Evolutionary conservation across 2,888 invertebrate genomes (phyloP).

Genomic region (Arge pagana): DNA sequence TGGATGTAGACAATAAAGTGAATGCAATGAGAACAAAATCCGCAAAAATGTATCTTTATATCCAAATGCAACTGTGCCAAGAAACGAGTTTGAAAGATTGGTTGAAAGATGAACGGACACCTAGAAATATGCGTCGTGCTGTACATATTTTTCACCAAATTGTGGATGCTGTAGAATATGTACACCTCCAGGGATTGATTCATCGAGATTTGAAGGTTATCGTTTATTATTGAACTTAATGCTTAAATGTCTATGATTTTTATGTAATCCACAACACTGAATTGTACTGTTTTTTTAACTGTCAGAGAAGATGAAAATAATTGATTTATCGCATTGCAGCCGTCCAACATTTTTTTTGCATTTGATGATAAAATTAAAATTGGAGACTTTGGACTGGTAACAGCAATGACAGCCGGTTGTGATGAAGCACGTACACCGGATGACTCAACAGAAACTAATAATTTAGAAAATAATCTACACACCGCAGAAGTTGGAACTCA

Average conservation of each 20-base stretch:
- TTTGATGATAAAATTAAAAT: constrained; percentile 90
- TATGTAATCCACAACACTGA: too few species aligned
- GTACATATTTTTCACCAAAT: constrained; percentile 85
- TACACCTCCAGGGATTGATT: constrained; percentile 89
- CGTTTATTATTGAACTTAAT: too few species aligned
- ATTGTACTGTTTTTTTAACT: too few species aligned
- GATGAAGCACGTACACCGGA: constrained; percentile 45
- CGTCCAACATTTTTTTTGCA: constrained; percentile 92
- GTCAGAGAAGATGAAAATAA: background rate
- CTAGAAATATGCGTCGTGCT: constrained; percentile 57
- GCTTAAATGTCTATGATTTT: constrained; percentile 55
- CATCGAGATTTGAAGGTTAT: constrained; percentile 92
- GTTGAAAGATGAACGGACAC: constrained; percentile 62
- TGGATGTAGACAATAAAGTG: constrained; percentile 1
- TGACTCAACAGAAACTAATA: constrained; percentile 43
- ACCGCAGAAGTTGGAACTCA: constrained; percentile 80
- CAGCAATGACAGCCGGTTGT: constrained; percentile 73
- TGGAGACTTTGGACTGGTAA: constrained; percentile 98
- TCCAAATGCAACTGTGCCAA: constrained; percentile 96
- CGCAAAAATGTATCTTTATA: constrained; percentile 79
- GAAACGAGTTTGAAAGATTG: constrained; percentile 90
- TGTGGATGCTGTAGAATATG: constrained; percentile 92
- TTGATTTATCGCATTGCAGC: constrained; percentile 59
- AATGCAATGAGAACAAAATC: constrained; percentile 30
- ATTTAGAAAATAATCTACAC: constrained; percentile 55